phyloP scores from a whole-genome alignment of 2,888 invertebrate genomes.

The Carterocephalus palaemon region DNA sequence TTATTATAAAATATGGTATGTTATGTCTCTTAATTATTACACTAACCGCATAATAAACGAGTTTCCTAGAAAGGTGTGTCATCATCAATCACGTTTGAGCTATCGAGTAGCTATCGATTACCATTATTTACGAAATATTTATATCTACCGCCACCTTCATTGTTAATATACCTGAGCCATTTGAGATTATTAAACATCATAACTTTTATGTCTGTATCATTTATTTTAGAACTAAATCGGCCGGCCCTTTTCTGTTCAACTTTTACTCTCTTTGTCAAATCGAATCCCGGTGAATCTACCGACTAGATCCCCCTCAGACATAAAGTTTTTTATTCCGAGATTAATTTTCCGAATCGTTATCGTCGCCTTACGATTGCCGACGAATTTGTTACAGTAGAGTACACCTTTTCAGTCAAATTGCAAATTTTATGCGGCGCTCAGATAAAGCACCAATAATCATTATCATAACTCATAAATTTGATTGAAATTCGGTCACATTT shows the following conservation, averaged over 20 bases:
- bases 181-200: background rate
- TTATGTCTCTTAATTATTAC: no score
- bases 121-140: no score
- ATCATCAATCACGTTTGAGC: constrained; percentile 11
- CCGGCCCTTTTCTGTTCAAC: constrained; percentile 13
- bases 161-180: background rate
- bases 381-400: constrained; percentile 75
- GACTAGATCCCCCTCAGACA: constrained; percentile 25
- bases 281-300: constrained; percentile 10
- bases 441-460: constrained; percentile 77
- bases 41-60: no score
- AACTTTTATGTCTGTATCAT: background rate
- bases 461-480: constrained; percentile 78
- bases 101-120: constrained; percentile 1
- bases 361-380: constrained; percentile 72
- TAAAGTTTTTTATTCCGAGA: constrained; percentile 56
- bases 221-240: constrained; percentile 12
- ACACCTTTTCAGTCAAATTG: constrained; percentile 76
- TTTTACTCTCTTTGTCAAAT: constrained; percentile 12
- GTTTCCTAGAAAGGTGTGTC: no score
- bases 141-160: constrained; percentile 16
- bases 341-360: constrained; percentile 75
- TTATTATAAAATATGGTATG: no score
- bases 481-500: constrained; percentile 78
- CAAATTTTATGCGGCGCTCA: constrained; percentile 70